Evolutionary conservation across 2,888 invertebrate genomes (phyloP), one percentile per base, ranked within the genome.

Genomic region (Lasioglossum pauxillum): DNA sequence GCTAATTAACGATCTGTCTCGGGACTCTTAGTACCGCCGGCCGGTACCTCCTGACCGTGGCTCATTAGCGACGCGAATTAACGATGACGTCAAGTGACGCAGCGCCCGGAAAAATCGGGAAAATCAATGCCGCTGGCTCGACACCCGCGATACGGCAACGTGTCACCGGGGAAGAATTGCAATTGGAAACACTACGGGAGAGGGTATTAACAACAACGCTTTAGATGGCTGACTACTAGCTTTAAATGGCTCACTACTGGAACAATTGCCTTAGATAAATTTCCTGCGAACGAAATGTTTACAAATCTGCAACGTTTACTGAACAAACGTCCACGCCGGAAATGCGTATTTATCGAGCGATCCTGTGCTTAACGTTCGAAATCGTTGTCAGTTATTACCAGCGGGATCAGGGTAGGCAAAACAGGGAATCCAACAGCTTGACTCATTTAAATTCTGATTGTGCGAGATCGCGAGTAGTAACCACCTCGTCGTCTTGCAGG

Each of bases 1-100:
- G 85, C 85, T 85, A 85, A 85, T 85, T 85, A 85, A 85, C 85
- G 85, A 85, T 85, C 84, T 79, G 75, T 79, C 84, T 79, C 85
- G 84, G 75, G 75, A 84, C 85, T 85, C 75, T 76, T 84, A 78
- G 78, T 83, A 71, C 46, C n/a, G 38, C 53, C 16, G 41, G 49
- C 71, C 72, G 35, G 84, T 76, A 38, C 75, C 27, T 67, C 75
- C 49, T 60, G 16, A 41, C 79, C 53, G 75, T 84, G 84, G 79
- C 85, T 85, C 84, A 84, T 84, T 84, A 84, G 78, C 79, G 64
- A 44, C 78, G 60, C 69, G 71, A 85, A 79, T 85, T 67, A 85
- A 84, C 75, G 79, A 75, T 85, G 44, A 78, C 69, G 71, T 69
- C 53, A 38, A 38, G 38, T 23, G 69, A 38, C 69, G 69, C 38